phyloP scores from a whole-genome alignment of 2,113 vertebrate species.

The Tilapia sparmanii region DNA sequence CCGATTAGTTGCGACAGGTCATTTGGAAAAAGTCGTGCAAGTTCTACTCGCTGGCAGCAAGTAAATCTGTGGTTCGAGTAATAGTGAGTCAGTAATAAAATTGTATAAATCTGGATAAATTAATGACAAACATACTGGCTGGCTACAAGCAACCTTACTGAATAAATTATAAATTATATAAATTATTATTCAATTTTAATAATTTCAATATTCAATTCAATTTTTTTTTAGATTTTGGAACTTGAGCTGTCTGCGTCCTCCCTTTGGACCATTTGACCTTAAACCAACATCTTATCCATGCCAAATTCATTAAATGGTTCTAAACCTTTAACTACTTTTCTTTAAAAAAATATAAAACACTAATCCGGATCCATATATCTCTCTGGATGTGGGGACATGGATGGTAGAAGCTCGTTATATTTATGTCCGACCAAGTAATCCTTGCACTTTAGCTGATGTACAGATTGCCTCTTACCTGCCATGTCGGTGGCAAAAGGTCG shows the following conservation, averaged over 20 bases:
- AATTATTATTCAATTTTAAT: no score
- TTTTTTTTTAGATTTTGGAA: background rate
- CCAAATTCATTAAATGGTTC: background rate
- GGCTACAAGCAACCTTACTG: background rate
- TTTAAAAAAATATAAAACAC: background rate
- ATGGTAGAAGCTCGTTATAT: background rate
- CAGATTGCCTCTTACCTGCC: conserved; percentile 80
- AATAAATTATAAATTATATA: no score
- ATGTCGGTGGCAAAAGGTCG: conserved; percentile 95
- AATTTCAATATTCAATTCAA: no score
- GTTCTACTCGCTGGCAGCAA: background rate
- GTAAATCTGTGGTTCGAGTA: background rate
- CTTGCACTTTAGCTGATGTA: background rate
- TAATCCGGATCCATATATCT: background rate
- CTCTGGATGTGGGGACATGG: background rate
- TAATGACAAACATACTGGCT: background rate
- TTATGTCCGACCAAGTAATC: background rate
- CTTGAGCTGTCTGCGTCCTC: background rate
- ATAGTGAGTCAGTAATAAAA: background rate
- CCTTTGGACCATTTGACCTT: background rate
- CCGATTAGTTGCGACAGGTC: background rate
- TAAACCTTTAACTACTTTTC: background rate
- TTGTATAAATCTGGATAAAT: background rate
- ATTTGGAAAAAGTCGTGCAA: background rate
- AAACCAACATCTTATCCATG: background rate